Percentiles rank a stretch among this genome's conserved stretches.
These are phyloP conservation scores for Mixornis gularis DNA, from an alignment of 2,113 vertebrate species.

Conservation along the genomic window DNA sequence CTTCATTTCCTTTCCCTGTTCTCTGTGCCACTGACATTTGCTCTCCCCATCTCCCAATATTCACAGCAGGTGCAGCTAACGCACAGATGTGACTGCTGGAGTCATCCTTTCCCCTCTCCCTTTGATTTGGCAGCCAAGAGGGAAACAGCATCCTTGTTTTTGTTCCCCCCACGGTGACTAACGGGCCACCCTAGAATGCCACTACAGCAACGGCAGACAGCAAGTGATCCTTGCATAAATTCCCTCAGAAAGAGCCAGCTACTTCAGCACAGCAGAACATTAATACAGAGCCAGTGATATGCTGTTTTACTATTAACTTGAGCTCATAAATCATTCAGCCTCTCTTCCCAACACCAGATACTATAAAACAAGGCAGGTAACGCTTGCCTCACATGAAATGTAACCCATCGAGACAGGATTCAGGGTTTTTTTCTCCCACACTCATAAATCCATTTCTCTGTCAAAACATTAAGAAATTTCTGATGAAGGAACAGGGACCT, in stretches of 20 bases:
- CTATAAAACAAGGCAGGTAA: slow-evolving; percentile 43
- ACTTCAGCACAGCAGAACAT: background rate
- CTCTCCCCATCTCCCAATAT: background rate
- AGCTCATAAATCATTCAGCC: slow-evolving; percentile 39
- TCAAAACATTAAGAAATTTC: background rate
- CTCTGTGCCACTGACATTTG: background rate
- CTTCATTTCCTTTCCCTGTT: slow-evolving; percentile 30
- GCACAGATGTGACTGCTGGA: background rate
- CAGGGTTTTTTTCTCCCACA: background rate
- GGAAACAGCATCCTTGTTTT: background rate
- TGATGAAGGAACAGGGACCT: background rate
- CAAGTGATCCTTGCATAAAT: background rate
- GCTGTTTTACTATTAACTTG: slow-evolving; percentile 37
- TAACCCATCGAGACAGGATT: background rate
- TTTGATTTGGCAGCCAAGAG: background rate
- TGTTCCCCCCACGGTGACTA: background rate
- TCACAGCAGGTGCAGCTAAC: slow-evolving; percentile 7
- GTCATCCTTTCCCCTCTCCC: background rate
- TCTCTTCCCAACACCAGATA: background rate
- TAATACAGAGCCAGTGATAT: background rate
- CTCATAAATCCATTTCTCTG: background rate
- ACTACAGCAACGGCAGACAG: background rate
- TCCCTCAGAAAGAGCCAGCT: background rate
- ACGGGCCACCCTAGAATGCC: background rate
- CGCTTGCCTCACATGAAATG: background rate